phyloP scores from a whole-genome alignment of 1,140 invertebrate species.

The Piezodorus guildinii region DNA sequence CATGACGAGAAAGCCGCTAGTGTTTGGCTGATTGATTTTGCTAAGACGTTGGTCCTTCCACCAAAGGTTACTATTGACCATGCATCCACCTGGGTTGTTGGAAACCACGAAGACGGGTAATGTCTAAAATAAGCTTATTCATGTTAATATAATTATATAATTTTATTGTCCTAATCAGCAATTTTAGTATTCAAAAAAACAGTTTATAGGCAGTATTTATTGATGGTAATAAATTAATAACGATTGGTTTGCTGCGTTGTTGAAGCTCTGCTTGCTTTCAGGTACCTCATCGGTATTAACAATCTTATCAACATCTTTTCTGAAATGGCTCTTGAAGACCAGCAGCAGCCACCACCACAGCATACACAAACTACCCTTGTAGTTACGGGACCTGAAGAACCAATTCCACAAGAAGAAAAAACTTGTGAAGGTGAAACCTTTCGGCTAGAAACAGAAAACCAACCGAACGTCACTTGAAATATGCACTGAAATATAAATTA shows the following conservation, averaged over 20 bases:
- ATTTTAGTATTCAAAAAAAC: no score
- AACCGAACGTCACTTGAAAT: no score
- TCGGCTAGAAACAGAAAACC: no score
- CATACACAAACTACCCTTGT: not conserved
- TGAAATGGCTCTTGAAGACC: slow-evolving; percentile 34
- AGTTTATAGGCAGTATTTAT: no score
- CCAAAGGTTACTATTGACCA: slow-evolving; percentile 61
- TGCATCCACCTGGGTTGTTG: slow-evolving; percentile 75
- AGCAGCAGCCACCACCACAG: not conserved
- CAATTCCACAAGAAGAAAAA: no score
- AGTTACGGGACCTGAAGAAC: not conserved
- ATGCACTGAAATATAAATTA: no score
- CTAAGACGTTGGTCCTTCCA: slow-evolving; percentile 76
- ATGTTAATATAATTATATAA: no score
- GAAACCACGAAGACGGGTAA: slow-evolving; percentile 92
- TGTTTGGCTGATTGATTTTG: slow-evolving; percentile 98
- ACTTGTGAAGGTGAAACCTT: no score
- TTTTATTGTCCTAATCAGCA: no score
- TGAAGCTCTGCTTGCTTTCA: not conserved
- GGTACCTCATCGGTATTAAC: slow-evolving; percentile 82
- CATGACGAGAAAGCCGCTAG: slow-evolving; percentile 79
- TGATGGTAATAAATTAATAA: no score
- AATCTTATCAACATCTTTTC: slow-evolving; percentile 84
- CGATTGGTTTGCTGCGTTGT: no score
- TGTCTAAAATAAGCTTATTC: no score